phyloP scores from a whole-genome alignment of 2,113 vertebrate genomes.

The Ahaetulla prasina region DNA sequence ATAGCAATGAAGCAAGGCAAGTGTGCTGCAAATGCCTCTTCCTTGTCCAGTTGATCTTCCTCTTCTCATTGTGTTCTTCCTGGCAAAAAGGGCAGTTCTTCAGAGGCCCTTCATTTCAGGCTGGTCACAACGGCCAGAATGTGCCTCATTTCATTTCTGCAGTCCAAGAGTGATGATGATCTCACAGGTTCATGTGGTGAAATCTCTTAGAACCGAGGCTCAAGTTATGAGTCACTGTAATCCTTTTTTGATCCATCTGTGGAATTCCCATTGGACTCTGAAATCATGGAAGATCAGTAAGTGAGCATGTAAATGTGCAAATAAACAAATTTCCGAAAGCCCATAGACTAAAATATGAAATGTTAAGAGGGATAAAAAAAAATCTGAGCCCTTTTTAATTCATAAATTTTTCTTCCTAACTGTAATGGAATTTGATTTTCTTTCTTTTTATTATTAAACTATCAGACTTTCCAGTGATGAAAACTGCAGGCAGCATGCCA shows the following conservation, averaged over 20 bases:
- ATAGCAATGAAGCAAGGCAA: neutral
- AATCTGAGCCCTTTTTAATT: too few relatives aligned
- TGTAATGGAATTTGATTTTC: neutral
- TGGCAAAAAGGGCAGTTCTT: neutral
- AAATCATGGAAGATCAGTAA: neutral
- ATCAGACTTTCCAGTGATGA: neutral
- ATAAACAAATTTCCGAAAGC: neutral
- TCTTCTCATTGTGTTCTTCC: neutral
- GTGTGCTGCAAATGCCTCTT: neutral
- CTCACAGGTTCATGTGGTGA: neutral
- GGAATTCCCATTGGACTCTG: neutral
- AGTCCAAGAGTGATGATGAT: neutral
- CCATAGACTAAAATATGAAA: neutral
- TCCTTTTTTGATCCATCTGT: neutral
- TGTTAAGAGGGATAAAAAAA: neutral
- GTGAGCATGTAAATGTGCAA: neutral
- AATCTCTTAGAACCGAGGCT: neutral
- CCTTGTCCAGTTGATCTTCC: neutral
- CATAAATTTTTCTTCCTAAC: fast-evolving
- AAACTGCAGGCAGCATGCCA: neutral
- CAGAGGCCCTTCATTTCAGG: neutral
- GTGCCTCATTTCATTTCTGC: neutral
- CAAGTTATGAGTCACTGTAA: neutral
- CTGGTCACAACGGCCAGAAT: neutral
- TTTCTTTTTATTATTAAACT: neutral